Percentiles rank a stretch among this genome's conserved stretches.
These are phyloP conservation scores for Tamias sibiricus DNA, from an alignment of 2,113 vertebrate species.

Conservation along the genomic window DNA sequence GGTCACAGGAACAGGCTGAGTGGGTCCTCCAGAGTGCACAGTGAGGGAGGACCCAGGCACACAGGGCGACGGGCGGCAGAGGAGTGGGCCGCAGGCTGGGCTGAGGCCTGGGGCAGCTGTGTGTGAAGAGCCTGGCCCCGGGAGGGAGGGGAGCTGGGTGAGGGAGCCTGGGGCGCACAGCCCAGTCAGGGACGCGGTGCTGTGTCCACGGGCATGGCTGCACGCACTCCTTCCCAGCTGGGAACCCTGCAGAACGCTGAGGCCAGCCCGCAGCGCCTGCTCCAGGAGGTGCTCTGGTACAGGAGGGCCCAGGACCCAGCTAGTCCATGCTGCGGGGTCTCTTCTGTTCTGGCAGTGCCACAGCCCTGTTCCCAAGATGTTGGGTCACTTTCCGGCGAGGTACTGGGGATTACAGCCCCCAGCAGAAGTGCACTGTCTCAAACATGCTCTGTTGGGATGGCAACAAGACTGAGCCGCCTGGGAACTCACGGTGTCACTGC, in stretches of 20 bases:
- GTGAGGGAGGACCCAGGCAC: too few species aligned
- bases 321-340: background rate
- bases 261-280: background rate
- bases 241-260: background rate
- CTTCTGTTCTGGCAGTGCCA: background rate
- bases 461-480: background rate
- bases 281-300: background rate
- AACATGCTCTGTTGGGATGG: background rate
- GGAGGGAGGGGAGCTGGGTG: accelerated
- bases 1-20: too few species aligned
- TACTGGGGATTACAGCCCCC: background rate
- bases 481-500: accelerated
- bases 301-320: background rate
- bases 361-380: background rate
- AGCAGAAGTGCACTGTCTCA: background rate
- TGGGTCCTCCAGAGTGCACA: background rate
- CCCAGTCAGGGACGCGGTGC: background rate
- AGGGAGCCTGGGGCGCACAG: accelerated
- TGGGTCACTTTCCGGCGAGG: background rate
- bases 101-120: background rate
- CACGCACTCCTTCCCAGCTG: background rate
- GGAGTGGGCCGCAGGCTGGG: too few species aligned
- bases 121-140: background rate
- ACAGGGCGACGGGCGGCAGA: background rate
- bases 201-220: background rate